phyloP scores from a whole-genome alignment of 1,140 invertebrate genomes.

The Drosophila kikkawai region DNA sequence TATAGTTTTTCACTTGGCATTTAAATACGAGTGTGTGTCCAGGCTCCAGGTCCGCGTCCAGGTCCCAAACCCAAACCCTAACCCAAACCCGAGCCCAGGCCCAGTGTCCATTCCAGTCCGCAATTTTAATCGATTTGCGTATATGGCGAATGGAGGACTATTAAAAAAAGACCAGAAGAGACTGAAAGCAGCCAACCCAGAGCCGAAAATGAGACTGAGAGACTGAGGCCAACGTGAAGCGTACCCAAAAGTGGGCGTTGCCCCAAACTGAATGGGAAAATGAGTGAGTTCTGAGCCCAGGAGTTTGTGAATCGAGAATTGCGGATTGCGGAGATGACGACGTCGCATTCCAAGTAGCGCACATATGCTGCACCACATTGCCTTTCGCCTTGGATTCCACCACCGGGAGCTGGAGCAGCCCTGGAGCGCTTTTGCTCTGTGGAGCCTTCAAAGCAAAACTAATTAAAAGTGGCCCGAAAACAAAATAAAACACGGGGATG shows the following conservation, averaged over 20 bases:
- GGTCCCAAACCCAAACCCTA: not conserved
- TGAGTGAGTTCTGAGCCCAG: slow-evolving; percentile 73
- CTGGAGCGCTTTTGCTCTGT: slow-evolving; percentile 12
- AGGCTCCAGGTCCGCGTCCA: slow-evolving; percentile 5
- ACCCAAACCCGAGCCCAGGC: not conserved
- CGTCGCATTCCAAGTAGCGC: slow-evolving; percentile 80
- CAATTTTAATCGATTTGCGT: slow-evolving; percentile 85
- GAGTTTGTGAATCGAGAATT: slow-evolving; percentile 27
- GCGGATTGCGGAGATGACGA: slow-evolving; percentile 16
- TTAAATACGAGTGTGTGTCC: slow-evolving; percentile 72
- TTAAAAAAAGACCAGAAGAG: slow-evolving; percentile 62
- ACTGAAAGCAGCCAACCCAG: slow-evolving; percentile 36
- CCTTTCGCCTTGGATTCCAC: slow-evolving; percentile 11
- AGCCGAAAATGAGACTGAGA: slow-evolving; percentile 80
- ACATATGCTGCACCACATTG: slow-evolving; percentile 72
- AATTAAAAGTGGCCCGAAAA: slow-evolving; percentile 84
- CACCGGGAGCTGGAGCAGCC: slow-evolving; percentile 41
- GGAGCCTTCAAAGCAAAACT: slow-evolving; percentile 80
- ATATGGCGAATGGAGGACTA: slow-evolving; percentile 81
- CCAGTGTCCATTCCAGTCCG: slow-evolving; percentile 34
- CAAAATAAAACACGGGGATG: slow-evolving; percentile 37
- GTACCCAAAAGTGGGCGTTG: slow-evolving; percentile 82
- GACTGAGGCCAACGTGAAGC: slow-evolving; percentile 53
- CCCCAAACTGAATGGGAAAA: slow-evolving; percentile 84
- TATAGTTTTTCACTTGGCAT: slow-evolving; percentile 83